Evolutionary conservation across 2,797 vertebrate species (phyloP).

Genomic region (Rhinogobio ventralis): DNA sequence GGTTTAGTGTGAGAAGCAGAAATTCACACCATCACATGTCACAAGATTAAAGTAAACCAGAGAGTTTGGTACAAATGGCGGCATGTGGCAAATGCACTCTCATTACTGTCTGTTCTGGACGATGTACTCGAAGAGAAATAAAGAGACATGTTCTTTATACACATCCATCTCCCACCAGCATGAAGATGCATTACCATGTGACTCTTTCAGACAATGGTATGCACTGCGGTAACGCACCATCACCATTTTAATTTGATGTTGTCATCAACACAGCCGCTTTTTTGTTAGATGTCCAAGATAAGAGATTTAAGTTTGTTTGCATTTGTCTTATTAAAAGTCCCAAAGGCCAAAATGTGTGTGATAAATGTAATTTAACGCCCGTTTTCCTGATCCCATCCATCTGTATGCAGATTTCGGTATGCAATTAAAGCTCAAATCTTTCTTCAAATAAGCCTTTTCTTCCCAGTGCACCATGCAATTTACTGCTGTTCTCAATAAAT

Average conservation of each 20-base stretch:
- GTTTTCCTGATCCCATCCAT: constrained; percentile 47
- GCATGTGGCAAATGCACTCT: constrained; percentile 5
- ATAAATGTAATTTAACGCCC: constrained; percentile 19
- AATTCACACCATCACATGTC: constrained; percentile 15
- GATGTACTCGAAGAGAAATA: background rate
- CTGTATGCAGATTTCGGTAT: constrained; percentile 71
- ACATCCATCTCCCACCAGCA: constrained; percentile 30
- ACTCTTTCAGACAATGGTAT: constrained; percentile 30
- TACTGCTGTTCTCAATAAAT: constrained; percentile 71
- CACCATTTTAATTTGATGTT: constrained; percentile 41
- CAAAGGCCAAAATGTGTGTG: constrained; percentile 26
- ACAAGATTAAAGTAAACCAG: background rate
- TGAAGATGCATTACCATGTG: constrained; percentile 26
- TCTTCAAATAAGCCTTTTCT: constrained; percentile 75
- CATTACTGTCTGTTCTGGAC: background rate
- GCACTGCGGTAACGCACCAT: constrained; percentile 2
- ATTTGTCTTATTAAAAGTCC: constrained; percentile 22
- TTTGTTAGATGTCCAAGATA: constrained; percentile 3
- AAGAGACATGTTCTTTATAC: constrained; percentile 14
- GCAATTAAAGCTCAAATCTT: constrained; percentile 81
- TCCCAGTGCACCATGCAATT: constrained; percentile 67
- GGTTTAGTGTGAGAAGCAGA: constrained; percentile 21
- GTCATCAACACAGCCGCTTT: constrained; percentile 16
- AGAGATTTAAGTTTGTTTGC: background rate
- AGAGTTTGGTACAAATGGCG: background rate